phyloP scores from a whole-genome alignment of 2,797 vertebrate genomes.

The Triplophysa bombifrons region DNA sequence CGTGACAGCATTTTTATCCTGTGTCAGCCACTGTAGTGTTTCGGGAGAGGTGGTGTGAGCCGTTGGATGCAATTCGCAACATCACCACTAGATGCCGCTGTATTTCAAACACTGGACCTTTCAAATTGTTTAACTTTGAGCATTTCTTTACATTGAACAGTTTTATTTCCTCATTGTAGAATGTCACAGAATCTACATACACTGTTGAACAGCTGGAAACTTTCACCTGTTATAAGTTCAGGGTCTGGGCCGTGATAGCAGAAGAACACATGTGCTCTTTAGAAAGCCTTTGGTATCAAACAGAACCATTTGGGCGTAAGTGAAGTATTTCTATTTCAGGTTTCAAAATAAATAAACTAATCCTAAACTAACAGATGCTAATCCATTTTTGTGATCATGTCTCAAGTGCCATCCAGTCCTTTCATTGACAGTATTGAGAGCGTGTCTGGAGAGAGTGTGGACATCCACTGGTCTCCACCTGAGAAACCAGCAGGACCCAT shows the following conservation, averaged over 20 bases:
- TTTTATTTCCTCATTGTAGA: constrained; percentile 62
- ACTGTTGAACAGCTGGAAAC: constrained; percentile 68
- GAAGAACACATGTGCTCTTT: constrained; percentile 70
- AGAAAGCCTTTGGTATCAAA: constrained; percentile 68
- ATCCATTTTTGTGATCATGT: background rate
- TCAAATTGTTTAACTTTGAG: background rate
- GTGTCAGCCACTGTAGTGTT: too few species aligned
- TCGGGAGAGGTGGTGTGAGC: too few species aligned
- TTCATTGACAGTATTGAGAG: constrained; percentile 70
- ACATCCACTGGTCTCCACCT: constrained; percentile 77
- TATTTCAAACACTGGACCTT: too few species aligned
- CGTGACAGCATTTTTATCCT: too few species aligned
- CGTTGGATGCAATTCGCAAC: too few species aligned
- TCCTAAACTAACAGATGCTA: background rate
- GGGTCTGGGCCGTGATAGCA: constrained; percentile 75
- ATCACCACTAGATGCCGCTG: too few species aligned
- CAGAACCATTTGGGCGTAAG: constrained; percentile 73
- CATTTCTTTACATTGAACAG: background rate
- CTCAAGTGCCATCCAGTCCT: constrained; percentile 69
- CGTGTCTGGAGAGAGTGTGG: constrained; percentile 71
- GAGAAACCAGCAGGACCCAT: constrained; percentile 73
- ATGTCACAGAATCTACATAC: constrained; percentile 65
- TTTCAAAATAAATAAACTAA: background rate
- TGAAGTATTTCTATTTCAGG: background rate
- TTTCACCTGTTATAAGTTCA: constrained; percentile 75